phyloP scores from a whole-genome alignment of 2,113 vertebrate genomes.

The Glaucomys volans region DNA sequence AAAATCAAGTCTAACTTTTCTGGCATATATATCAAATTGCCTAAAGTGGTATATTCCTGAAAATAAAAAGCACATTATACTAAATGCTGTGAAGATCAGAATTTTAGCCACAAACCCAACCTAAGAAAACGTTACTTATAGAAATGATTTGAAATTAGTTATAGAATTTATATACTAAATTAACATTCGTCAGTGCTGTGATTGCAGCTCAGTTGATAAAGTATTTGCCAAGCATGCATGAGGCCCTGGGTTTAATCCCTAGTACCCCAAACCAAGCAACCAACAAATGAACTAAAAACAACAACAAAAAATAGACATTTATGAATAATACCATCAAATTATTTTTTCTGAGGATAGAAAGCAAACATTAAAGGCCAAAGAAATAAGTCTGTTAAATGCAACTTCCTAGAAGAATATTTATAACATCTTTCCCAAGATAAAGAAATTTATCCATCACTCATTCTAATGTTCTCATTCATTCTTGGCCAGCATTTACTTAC shows the following conservation, averaged over 20 bases:
- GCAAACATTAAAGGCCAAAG: not conserved
- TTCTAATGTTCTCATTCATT: constrained; percentile 19
- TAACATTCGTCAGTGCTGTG: no score
- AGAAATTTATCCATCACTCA: not conserved
- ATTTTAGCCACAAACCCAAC: not conserved
- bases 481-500: not conserved
- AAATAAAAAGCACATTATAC: constrained; percentile 42
- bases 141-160: constrained; percentile 14
- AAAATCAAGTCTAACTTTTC: not conserved
- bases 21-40: not conserved
- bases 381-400: constrained; percentile 27
- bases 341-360: not conserved
- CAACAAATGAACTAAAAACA: not conserved
- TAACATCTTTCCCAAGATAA: not conserved
- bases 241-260: no score
- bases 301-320: not conserved
- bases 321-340: not conserved
- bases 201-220: no score
- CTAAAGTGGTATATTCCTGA: not conserved
- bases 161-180: constrained; percentile 30
- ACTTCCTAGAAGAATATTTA: constrained; percentile 19
- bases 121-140: not conserved
- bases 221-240: no score
- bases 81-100: constrained; percentile 10
- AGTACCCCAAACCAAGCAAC: no score